These are phyloP conservation scores for Bathybates hornii DNA, from an alignment of 2,113 vertebrate genomes.

Conservation along the genomic window DNA sequence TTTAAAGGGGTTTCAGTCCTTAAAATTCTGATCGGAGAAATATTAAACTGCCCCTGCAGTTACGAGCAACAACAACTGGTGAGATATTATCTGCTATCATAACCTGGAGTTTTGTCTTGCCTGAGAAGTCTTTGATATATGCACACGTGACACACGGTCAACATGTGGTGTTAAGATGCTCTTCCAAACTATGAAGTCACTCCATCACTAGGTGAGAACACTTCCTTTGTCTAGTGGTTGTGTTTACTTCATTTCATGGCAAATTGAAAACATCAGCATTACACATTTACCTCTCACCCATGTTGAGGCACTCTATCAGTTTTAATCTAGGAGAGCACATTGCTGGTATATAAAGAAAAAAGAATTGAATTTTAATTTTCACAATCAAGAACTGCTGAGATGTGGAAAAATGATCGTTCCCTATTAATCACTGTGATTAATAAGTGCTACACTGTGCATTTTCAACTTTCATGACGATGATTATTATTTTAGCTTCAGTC, in stretches of 20 bases:
- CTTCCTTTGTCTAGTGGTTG: background rate
- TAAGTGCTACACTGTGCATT: background rate
- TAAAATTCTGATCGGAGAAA: background rate
- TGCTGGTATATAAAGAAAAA: background rate
- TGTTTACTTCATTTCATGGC: background rate
- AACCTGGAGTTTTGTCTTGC: background rate
- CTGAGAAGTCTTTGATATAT: background rate
- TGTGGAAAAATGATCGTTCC: background rate
- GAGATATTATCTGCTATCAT: background rate
- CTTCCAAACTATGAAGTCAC: background rate
- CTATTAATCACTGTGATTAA: background rate
- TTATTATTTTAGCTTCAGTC: background rate
- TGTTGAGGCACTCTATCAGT: background rate
- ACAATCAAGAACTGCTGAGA: background rate
- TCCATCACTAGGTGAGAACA: background rate
- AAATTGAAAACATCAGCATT: background rate
- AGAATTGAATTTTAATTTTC: background rate
- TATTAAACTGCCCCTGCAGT: background rate
- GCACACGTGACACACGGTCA: background rate
- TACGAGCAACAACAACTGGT: background rate
- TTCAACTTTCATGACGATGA: background rate
- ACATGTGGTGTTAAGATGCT: background rate
- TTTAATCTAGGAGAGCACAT: background rate
- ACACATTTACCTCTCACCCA: background rate
- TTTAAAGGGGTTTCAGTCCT: background rate